Evolutionary conservation across 2,797 vertebrate genomes (phyloP).

Genomic region (Tauraco hartlaubi): DNA sequence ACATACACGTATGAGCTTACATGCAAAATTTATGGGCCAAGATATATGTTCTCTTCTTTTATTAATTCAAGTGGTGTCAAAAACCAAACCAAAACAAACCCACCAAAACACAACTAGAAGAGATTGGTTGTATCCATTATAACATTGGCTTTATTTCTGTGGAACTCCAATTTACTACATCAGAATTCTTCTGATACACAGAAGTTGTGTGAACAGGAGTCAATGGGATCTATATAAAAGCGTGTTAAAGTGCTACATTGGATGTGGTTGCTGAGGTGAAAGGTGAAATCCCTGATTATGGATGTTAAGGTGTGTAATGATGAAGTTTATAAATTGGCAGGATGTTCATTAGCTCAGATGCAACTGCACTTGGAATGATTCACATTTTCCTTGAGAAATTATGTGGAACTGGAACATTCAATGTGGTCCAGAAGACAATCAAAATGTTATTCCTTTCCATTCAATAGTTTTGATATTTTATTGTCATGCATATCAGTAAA

Average conservation of each 20-base stretch:
- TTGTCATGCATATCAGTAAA: neutral
- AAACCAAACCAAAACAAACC: neutral
- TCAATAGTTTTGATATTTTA: neutral
- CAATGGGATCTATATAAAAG: neutral
- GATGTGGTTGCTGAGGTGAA: neutral
- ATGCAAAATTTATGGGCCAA: neutral
- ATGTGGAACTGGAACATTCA: neutral
- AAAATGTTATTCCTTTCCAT: neutral
- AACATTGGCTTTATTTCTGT: neutral
- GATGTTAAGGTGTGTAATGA: no score
- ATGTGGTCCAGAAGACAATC: neutral
- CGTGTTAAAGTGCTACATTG: neutral
- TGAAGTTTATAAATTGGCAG: neutral
- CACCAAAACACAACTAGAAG: neutral
- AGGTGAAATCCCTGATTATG: neutral
- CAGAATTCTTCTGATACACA: neutral
- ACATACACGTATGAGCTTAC: neutral
- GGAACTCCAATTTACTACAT: neutral
- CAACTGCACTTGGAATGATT: neutral
- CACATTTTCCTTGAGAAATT: neutral
- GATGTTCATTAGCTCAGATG: neutral
- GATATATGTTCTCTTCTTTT: neutral
- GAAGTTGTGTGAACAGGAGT: neutral
- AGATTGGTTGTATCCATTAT: neutral
- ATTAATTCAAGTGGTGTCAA: neutral